These are phyloP conservation scores for Sinotaia quadrata DNA, from an alignment of 2,888 invertebrate species.

Conservation along the genomic window DNA sequence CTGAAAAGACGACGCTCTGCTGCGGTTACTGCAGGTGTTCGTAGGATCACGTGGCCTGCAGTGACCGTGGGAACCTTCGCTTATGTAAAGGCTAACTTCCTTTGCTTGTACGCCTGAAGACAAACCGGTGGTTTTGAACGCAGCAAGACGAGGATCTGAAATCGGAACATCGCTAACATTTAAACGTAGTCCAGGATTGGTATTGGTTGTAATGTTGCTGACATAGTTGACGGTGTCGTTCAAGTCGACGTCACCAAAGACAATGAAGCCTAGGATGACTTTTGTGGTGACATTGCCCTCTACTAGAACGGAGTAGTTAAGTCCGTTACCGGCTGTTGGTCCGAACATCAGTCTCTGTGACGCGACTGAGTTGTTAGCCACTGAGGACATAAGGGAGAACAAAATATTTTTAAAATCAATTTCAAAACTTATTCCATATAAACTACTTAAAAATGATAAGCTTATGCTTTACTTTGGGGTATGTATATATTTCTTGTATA, in stretches of 20 bases:
- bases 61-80: not conserved
- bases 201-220: not conserved
- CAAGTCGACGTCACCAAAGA: conserved; percentile 10
- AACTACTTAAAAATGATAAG: no score
- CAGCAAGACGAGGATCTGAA: not conserved
- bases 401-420: no score
- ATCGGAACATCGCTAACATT: not conserved
- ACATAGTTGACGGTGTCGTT: not conserved
- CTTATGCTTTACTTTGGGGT: no score
- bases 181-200: not conserved
- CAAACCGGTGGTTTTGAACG: not conserved
- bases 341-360: conserved; percentile 3
- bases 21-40: not conserved
- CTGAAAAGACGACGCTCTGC: conserved; percentile 7
- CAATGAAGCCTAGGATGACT: not conserved
- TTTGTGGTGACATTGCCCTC: conserved; percentile 1
- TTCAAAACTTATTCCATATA: no score
- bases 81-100: not conserved
- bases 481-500: no score
- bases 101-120: not conserved
- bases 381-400: not conserved
- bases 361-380: not conserved
- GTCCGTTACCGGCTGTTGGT: conserved; percentile 15
- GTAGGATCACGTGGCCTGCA: not conserved
- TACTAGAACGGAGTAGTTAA: conserved; percentile 7